These are phyloP conservation scores for Polydrusus pterygomalis DNA, from an alignment of 2,888 invertebrate species.

Conservation along the genomic window DNA sequence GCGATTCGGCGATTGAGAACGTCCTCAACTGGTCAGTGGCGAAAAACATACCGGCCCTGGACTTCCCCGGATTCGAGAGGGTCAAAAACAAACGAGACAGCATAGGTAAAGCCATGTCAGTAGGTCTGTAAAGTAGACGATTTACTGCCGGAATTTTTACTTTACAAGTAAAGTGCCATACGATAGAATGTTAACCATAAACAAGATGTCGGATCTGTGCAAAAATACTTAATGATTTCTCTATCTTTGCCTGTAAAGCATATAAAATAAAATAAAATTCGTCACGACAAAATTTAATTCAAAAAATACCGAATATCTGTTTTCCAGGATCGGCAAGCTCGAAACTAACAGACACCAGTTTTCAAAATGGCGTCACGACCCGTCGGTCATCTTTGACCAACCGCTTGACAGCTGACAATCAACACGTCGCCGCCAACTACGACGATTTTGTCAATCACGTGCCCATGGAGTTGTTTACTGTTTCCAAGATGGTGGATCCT, in stretches of 20 bases:
- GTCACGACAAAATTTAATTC: too few relatives aligned
- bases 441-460: slow-evolving; percentile 68
- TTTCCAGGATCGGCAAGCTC: slow-evolving; percentile 60
- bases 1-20: slow-evolving; percentile 67
- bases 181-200: too few relatives aligned
- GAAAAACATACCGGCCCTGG: slow-evolving; percentile 66
- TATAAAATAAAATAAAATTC: too few relatives aligned
- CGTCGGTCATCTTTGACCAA: slow-evolving; percentile 51
- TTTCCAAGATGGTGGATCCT: slow-evolving; percentile 66
- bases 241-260: too few relatives aligned
- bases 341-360: slow-evolving; percentile 56
- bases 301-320: neutral
- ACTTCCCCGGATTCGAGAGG: slow-evolving; percentile 58
- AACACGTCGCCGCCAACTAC: slow-evolving; percentile 52
- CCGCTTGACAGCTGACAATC: slow-evolving; percentile 49
- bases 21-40: slow-evolving; percentile 70
- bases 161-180: too few relatives aligned
- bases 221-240: too few relatives aligned
- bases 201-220: too few relatives aligned
- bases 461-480: slow-evolving; percentile 69
- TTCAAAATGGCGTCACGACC: slow-evolving; percentile 34
- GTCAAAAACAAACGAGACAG: slow-evolving; percentile 56
- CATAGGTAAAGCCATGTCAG: slow-evolving; percentile 58
- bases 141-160: too few relatives aligned
- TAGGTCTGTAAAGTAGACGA: too few relatives aligned